Evolutionary conservation across 2,888 invertebrate species (phyloP).

Genomic region (Drosophila falleni): DNA sequence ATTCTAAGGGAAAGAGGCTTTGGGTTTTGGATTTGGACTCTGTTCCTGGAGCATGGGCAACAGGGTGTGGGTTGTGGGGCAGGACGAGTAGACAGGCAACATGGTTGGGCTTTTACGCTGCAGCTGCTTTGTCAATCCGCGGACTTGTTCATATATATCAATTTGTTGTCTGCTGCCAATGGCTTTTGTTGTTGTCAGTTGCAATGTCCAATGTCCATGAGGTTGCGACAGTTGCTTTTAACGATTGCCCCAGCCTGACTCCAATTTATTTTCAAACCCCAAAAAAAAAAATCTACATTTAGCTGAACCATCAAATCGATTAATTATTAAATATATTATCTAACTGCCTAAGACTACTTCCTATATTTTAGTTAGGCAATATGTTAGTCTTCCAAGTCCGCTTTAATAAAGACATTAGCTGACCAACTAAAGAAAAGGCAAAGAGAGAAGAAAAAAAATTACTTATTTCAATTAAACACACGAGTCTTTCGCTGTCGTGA

Average conservation of each 20-base stretch:
- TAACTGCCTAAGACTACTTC: not conserved
- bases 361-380: constrained; percentile 1
- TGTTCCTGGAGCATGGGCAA: not conserved
- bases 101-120: constrained; percentile 73
- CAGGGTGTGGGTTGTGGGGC: not conserved
- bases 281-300: constrained; percentile 6
- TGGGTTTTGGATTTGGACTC: constrained; percentile 24
- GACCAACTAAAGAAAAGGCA: not conserved
- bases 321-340: not conserved
- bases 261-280: constrained; percentile 31
- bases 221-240: constrained; percentile 55
- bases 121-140: constrained; percentile 77
- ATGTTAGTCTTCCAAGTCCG: not conserved
- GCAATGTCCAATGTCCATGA: constrained; percentile 22
- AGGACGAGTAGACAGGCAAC: constrained; percentile 60
- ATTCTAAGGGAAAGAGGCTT: constrained; percentile 22
- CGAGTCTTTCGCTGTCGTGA: constrained; percentile 38
- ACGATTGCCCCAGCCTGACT: constrained; percentile 17
- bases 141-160: constrained; percentile 75
- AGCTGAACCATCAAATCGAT: not conserved
- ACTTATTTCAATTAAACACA: constrained; percentile 62
- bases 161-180: constrained; percentile 70
- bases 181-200: constrained; percentile 55
- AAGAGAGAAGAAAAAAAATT: not conserved
- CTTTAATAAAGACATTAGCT: constrained; percentile 57